These are phyloP conservation scores for Butorides virescens DNA, from an alignment of 2,113 vertebrate species.

Conservation along the genomic window DNA sequence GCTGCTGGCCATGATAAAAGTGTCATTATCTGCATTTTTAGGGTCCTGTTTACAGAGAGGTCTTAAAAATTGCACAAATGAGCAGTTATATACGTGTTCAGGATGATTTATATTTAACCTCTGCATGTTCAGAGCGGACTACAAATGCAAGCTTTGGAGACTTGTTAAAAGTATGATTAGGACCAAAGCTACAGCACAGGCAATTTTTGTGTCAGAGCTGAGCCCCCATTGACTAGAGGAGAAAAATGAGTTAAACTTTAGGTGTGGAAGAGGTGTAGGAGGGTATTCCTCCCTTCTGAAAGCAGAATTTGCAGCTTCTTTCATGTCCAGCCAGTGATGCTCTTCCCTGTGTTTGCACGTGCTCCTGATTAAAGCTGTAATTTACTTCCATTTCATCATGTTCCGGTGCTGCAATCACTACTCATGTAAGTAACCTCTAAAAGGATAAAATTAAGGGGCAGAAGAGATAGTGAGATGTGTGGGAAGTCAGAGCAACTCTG, in stretches of 20 bases:
- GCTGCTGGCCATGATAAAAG: neutral
- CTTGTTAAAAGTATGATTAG: neutral
- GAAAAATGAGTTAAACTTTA: neutral
- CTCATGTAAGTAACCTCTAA: neutral
- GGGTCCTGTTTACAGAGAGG: neutral
- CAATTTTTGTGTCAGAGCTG: neutral
- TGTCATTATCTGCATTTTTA: neutral
- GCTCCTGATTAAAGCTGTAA: neutral
- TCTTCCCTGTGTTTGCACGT: neutral
- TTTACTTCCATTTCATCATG: neutral
- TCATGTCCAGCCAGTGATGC: neutral
- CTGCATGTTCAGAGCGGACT: neutral
- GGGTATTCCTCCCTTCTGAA: neutral
- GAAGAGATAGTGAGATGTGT: neutral
- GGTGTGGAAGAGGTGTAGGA: neutral
- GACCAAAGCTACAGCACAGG: neutral
- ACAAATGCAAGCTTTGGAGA: neutral
- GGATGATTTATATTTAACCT: neutral
- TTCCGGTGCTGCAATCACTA: neutral
- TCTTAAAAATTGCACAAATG: neutral
- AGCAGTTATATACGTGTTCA: neutral
- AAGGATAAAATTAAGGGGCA: neutral
- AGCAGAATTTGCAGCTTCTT: neutral
- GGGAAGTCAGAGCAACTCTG: neutral
- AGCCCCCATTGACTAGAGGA: neutral